Evolutionary conservation across 1,140 invertebrate species (phyloP).

Genomic region (Magallana ariakensis): DNA sequence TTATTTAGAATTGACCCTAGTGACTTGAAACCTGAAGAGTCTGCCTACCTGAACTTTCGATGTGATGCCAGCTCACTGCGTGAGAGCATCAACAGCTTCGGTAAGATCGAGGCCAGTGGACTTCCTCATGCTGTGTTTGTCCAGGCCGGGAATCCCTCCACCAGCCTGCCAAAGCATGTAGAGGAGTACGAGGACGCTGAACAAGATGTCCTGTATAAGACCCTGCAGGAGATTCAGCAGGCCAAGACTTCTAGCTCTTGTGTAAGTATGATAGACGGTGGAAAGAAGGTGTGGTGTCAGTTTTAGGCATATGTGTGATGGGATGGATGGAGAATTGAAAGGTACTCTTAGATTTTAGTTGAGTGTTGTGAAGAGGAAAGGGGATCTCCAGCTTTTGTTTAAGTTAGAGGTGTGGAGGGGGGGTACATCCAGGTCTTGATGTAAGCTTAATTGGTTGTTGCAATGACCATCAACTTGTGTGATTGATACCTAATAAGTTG

Average conservation of each 20-base stretch:
- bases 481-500: too few relatives aligned
- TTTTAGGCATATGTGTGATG: too few relatives aligned
- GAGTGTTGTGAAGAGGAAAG: too few relatives aligned
- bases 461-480: too few relatives aligned
- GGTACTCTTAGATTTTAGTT: too few relatives aligned
- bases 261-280: conserved; percentile 58
- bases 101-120: conserved; percentile 69
- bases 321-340: too few relatives aligned
- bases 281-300: neutral
- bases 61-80: conserved; percentile 65
- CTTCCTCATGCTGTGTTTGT: conserved; percentile 69
- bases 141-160: conserved; percentile 66
- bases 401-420: too few relatives aligned
- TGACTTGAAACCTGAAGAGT: conserved; percentile 74
- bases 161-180: conserved; percentile 72
- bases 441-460: too few relatives aligned
- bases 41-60: conserved; percentile 71
- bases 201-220: conserved; percentile 75
- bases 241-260: conserved; percentile 52
- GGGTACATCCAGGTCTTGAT: too few relatives aligned
- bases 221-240: conserved; percentile 67
- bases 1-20: conserved; percentile 61
- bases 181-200: conserved; percentile 78
- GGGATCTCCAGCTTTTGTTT: too few relatives aligned
- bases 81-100: conserved; percentile 74